Base-by-base conservation (phyloP, 2,888 invertebrate genomes). In the Diarsia rubi region DNA sequence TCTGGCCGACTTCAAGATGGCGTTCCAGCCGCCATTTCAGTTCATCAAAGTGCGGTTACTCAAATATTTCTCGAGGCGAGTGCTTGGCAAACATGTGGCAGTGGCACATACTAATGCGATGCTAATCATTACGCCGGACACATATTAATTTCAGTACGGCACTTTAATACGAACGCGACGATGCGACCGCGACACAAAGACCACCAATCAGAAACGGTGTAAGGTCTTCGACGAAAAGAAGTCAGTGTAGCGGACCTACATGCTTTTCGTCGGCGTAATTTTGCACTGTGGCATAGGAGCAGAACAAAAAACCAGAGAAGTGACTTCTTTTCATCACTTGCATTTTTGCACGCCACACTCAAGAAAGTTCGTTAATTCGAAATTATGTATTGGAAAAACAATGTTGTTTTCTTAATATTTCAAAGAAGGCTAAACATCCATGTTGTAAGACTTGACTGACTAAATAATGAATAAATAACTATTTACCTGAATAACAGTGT, bases 71-170 rank as follows among this genome's bases (percentile, higher is more conserved):
- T 92, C 88, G 87, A 92, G 88, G 87, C 86, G 88, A 94, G 92
- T 92, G 92, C 91, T 92, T 87, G 89, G 91, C 92, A 93, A 95
- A 94, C 92, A 93, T 87, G n/a, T n/a, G n/a, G 90, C 87, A 90
- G 91, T 89, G 91, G 90, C 89, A 93, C 95, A 95, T 95, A 95
- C 94, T 94, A 95, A 95, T 95, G 94, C 81, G 90, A 94, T 95
- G 95, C 94, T 95, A 95, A 95, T 94, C 90, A 93, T 92, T 93
- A 94, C 94, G 94, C 92, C 89, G 89, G 92, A 91, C 93, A 94
- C 95, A 95, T 95, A 95, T 94, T 95, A 94, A 95, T 95, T 95
- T 93, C 87, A 91, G 91, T 92, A 94, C 93, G 95, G 94, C 93
- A 94, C 92, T 94, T 93, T 91, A 88, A 90, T 90, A 90, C 88